Percentiles rank a stretch among this genome's conserved stretches.
phyloP scores from a whole-genome alignment of 1,140 invertebrate species.

The Hylaeus volcanicus region DNA sequence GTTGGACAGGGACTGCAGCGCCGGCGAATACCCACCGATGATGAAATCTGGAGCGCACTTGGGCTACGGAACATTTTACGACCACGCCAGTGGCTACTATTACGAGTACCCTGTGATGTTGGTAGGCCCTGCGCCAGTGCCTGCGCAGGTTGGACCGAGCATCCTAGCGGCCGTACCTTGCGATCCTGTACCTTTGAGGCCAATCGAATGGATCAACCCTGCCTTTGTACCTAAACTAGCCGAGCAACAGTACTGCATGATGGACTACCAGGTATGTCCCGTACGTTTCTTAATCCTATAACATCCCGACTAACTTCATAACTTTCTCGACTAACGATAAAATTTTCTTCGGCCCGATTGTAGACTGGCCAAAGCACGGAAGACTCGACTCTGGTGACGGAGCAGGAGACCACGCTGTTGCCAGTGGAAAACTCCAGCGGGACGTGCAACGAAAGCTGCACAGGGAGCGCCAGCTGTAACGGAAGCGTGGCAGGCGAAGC shows the following conservation, averaged over 20 bases:
- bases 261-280: constrained; percentile 74
- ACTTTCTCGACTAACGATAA: too few species aligned
- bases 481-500: constrained; percentile 64
- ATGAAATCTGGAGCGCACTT: constrained; percentile 66
- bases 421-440: constrained; percentile 63
- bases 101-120: constrained; percentile 79
- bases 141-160: constrained; percentile 71
- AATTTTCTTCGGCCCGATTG: too few species aligned
- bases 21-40: constrained; percentile 64
- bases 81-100: constrained; percentile 75
- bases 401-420: constrained; percentile 52
- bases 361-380: constrained; percentile 59
- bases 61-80: constrained; percentile 75
- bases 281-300: too few species aligned
- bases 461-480: constrained; percentile 64
- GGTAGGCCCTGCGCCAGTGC: constrained; percentile 71
- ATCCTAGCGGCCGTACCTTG: constrained; percentile 77
- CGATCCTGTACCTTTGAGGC: constrained; percentile 77
- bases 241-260: constrained; percentile 73
- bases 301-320: too few species aligned
- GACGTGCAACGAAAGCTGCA: constrained; percentile 64
- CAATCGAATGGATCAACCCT: constrained; percentile 80
- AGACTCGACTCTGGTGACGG: constrained; percentile 64
- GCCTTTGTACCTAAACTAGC: constrained; percentile 75
- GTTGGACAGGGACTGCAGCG: constrained; percentile 68